A percentile compares a stretch with the other conserved stretches of the same genome.
Conservation (phyloP, 2,888 invertebrate genomes). For the Tipula vernalis region DNA sequence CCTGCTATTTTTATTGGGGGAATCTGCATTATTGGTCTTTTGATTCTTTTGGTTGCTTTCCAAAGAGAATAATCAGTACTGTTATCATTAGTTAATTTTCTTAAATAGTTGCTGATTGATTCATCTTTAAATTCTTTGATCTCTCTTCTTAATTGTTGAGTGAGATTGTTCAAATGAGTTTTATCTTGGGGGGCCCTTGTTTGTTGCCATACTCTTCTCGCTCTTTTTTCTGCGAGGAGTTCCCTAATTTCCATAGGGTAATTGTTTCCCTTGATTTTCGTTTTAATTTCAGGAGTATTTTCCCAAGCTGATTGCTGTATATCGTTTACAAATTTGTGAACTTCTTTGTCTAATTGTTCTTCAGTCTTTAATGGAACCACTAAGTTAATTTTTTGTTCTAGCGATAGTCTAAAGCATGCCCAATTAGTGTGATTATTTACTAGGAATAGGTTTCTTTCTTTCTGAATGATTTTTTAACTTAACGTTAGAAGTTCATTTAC, state of each 20-base stretch:
- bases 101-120: not conserved
- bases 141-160: not conserved
- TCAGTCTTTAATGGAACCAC: not conserved
- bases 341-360: not conserved
- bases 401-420: not conserved
- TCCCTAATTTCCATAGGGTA: not conserved
- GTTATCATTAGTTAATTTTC: too few relatives aligned
- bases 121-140: not conserved
- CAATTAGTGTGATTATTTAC: not conserved
- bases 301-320: not conserved
- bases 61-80: too few relatives aligned
- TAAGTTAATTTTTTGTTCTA: not conserved
- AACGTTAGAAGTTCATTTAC: not conserved
- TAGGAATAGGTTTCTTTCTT: not conserved
- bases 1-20: not conserved
- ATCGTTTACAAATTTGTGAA: not conserved
- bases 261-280: not conserved
- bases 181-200: not conserved
- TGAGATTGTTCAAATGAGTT: not conserved
- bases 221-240: not conserved
- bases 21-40: too few relatives aligned
- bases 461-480: not conserved
- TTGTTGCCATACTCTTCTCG: not conserved
- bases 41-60: too few relatives aligned
- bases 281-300: not conserved